Percentiles rank a stretch among this genome's conserved stretches.
Conservation (phyloP, 2,113 vertebrate species). For the Indicator indicator region DNA sequence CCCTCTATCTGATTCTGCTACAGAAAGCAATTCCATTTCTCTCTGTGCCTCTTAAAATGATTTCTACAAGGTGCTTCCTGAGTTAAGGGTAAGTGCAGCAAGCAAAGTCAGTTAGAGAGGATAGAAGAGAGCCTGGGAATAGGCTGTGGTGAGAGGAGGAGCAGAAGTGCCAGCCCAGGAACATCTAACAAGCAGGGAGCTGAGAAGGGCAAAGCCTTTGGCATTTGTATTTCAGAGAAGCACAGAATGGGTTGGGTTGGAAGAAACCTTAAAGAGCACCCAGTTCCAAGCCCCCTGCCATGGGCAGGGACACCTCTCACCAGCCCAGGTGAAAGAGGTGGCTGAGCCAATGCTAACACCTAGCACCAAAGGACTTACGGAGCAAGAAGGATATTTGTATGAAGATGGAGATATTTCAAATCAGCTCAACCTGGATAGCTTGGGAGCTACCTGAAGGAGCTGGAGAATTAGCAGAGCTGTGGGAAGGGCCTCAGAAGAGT, state of each 20-base stretch:
- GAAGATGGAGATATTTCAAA: neutral
- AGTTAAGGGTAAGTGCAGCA: neutral
- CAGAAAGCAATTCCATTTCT: slow-evolving; percentile 25
- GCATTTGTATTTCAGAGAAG: neutral
- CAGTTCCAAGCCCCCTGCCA: no score
- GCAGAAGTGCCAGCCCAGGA: neutral
- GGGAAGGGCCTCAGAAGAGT: neutral
- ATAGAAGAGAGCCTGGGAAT: neutral
- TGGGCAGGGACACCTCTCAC: neutral
- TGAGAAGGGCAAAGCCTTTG: neutral
- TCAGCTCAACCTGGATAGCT: neutral
- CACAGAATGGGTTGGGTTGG: no score
- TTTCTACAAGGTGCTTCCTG: slow-evolving; percentile 38
- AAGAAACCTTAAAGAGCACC: no score
- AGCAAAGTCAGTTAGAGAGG: slow-evolving; percentile 18
- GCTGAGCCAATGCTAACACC: neutral
- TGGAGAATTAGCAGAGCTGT: neutral
- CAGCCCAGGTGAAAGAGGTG: neutral
- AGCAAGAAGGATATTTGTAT: neutral
- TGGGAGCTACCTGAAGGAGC: neutral
- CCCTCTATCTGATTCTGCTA: slow-evolving; percentile 9
- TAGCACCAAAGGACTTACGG: neutral
- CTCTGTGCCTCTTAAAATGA: slow-evolving; percentile 1
- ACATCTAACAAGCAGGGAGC: neutral
- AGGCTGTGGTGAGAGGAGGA: neutral